Evolutionary conservation across 2,797 vertebrate genomes (phyloP), one percentile per base, ranked within the genome.

Genomic region (Chromobotia macracanthus): DNA sequence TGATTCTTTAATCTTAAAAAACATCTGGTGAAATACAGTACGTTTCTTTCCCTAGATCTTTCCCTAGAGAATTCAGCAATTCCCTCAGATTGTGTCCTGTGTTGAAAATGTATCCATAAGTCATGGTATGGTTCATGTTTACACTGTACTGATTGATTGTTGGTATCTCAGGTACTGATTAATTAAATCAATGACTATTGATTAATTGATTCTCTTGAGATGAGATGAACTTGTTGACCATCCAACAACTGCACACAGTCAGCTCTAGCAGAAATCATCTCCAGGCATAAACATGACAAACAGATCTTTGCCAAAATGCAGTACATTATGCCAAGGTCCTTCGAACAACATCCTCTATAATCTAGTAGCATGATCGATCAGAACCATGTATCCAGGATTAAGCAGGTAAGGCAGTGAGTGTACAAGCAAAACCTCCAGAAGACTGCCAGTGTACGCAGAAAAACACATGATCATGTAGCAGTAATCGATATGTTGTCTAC

Each of bases 301-400:
- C 46, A n/a, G 18, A 35, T 6, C 13, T 72, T 31, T 79, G 77
- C 72, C 72, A 72, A 77, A 55, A 16, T 21, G 48, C 68, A 19
- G 58, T 56, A 65, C 35, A 79, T 71, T 72, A 72, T 31, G 48
- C 65, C 77, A 79, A 79, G 68, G 60, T 79, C 77, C 48, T 46
- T 31, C 4, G 4, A 72, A 79, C 77, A 79, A 79, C 58, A 63
- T 31, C 68, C 12, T 79, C 68, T 23, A 72, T 72, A 79, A 72
- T 79, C 58, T 79, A 79, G 58, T 21, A 53, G 21, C 15, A 9
- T 3, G 35, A 79, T 79, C 77, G 48, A 79, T 79, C 58, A 65
- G 18, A 48, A 65, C 15, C 68, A 79, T 51, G 77, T 72, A 58
- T 46, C 21, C 58, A 25, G 68, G 68, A 56, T 72, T 64, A 72